Conservation (phyloP, 1,140 invertebrate species). For the Drosophila bocki region DNA sequence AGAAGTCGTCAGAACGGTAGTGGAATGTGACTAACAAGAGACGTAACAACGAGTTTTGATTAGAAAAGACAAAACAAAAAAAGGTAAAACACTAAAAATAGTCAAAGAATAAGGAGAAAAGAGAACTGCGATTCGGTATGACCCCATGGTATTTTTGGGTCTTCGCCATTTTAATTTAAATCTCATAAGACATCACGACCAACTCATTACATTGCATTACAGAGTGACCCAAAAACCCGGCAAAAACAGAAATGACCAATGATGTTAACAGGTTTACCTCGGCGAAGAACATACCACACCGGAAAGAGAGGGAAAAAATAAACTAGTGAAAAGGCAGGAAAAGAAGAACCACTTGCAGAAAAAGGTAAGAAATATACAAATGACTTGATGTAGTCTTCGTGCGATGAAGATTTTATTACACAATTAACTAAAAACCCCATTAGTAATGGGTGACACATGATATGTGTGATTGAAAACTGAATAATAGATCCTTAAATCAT, state of each 20-base stretch:
- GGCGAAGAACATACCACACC: conserved; percentile 29
- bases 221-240: conserved; percentile 65
- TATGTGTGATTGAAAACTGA: neutral
- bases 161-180: conserved; percentile 64
- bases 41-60: conserved; percentile 45
- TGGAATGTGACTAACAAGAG: conserved; percentile 22
- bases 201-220: conserved; percentile 62
- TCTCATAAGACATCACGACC: conserved; percentile 78
- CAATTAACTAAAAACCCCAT: neutral
- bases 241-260: conserved; percentile 42
- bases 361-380: conserved; percentile 1
- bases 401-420: too few relatives aligned
- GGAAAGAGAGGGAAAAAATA: conserved; percentile 33
- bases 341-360: conserved; percentile 1
- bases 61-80: conserved; percentile 13
- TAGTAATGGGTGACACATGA: too few relatives aligned
- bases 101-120: conserved; percentile 10
- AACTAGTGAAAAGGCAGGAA: neutral
- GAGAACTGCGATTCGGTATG: conserved; percentile 19
- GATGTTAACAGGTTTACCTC: conserved; percentile 38
- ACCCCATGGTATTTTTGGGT: conserved; percentile 54
- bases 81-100: conserved; percentile 18
- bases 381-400: neutral
- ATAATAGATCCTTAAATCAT: too few relatives aligned
- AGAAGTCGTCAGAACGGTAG: conserved; percentile 18